Percentiles rank a stretch among this genome's conserved stretches.
Conservation (phyloP, 2,888 invertebrate species). For the Alloplasta piceator region DNA sequence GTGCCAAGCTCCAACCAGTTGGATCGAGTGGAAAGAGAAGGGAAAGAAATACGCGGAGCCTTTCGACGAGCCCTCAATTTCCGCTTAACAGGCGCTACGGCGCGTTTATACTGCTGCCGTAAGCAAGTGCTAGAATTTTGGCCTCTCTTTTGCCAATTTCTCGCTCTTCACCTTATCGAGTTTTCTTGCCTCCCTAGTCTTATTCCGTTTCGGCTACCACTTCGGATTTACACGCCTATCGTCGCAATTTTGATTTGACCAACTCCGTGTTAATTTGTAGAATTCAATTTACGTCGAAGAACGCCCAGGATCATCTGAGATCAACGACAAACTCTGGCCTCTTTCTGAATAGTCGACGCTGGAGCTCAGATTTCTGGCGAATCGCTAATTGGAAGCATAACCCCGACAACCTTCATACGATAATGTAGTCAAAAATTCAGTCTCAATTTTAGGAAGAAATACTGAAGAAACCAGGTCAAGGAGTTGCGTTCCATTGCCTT, state of each 20-base stretch:
- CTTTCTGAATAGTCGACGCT: too few relatives aligned
- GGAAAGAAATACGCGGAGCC: slow-evolving; percentile 37
- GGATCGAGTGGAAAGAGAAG: slow-evolving; percentile 2
- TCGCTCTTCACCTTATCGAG: background rate
- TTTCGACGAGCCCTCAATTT: slow-evolving; percentile 59
- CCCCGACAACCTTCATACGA: too few relatives aligned
- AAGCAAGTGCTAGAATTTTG: slow-evolving; percentile 46
- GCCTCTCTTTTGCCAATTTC: slow-evolving; percentile 15
- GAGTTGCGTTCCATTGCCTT: background rate
- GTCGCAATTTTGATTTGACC: slow-evolving; percentile 27
- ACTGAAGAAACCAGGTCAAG: background rate
- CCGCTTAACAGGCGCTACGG: slow-evolving; percentile 56
- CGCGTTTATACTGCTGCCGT: slow-evolving; percentile 53
- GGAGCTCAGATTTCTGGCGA: too few relatives aligned
- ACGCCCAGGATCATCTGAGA: background rate
- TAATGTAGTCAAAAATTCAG: too few relatives aligned
- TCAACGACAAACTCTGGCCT: too few relatives aligned
- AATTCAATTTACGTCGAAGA: slow-evolving; percentile 19
- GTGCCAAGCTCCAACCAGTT: slow-evolving; percentile 26
- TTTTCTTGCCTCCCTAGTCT: background rate
- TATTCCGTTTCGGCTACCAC: background rate
- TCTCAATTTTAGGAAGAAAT: too few relatives aligned
- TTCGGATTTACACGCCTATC: background rate
- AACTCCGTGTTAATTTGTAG: slow-evolving; percentile 31
- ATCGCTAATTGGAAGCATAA: too few relatives aligned